Conservation (phyloP, 1,140 invertebrate genomes). For the Chelonus insularis region DNA sequence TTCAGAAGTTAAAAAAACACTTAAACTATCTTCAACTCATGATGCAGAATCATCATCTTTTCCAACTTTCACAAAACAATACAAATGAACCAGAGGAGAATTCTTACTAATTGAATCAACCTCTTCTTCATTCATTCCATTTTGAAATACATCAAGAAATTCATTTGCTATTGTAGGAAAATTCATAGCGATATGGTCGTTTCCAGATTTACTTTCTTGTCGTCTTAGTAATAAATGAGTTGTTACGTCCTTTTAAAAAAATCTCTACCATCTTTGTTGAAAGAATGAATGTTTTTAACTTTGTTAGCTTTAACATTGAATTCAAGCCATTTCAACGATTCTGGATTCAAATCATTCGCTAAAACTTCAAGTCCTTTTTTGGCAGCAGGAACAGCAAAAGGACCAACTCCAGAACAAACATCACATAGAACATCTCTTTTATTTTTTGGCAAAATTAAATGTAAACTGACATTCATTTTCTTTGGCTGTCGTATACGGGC, state of each 20-base stretch:
- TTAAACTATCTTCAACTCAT: too few relatives aligned
- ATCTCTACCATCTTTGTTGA: constrained; percentile 86
- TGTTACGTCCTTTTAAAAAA: constrained; percentile 78
- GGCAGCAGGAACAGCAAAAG: constrained; percentile 88
- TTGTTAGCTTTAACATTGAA: constrained; percentile 85
- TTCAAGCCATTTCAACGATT: constrained; percentile 83
- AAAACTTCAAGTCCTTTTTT: constrained; percentile 75
- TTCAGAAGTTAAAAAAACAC: too few relatives aligned
- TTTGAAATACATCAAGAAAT: constrained; percentile 80
- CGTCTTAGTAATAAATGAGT: constrained; percentile 62
- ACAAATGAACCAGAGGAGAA: constrained; percentile 69
- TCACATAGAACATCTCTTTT: constrained; percentile 83
- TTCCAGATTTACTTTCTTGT: constrained; percentile 42
- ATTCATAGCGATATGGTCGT: constrained; percentile 90
- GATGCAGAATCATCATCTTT: constrained; percentile 68
- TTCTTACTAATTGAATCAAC: constrained; percentile 43
- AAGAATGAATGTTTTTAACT: constrained; percentile 67
- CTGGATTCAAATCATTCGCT: constrained; percentile 96
- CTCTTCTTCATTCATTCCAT: constrained; percentile 64
- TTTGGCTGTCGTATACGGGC: constrained; percentile 76
- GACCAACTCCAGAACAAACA: constrained; percentile 94
- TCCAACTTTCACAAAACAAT: constrained; percentile 70
- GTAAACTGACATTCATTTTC: constrained; percentile 83
- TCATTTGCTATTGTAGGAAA: constrained; percentile 88
- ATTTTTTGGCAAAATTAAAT: constrained; percentile 86